These are phyloP conservation scores for Trichopoda pennipes DNA, from an alignment of 2,888 invertebrate species.

Conservation along the genomic window DNA sequence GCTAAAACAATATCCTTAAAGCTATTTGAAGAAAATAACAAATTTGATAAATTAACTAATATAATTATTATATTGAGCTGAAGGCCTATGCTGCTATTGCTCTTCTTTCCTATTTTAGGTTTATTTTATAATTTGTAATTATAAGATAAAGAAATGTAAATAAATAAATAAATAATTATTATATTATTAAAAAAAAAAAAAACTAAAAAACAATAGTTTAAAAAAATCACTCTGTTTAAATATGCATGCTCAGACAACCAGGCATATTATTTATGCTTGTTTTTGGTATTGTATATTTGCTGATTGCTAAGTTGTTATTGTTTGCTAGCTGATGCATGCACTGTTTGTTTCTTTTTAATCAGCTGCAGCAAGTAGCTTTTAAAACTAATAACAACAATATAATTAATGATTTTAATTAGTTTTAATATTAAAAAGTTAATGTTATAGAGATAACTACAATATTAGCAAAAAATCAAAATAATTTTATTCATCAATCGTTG, in stretches of 20 bases:
- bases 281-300: neutral
- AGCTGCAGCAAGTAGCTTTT: conserved; percentile 20
- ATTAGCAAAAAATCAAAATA: neutral
- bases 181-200: too few species aligned
- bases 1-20: too few species aligned
- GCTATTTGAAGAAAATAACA: too few species aligned
- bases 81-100: too few species aligned
- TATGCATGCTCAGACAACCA: conserved; percentile 40
- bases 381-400: conserved; percentile 18
- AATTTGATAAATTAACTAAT: too few species aligned
- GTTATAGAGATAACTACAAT: conserved; percentile 1
- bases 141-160: too few species aligned
- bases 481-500: neutral
- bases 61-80: too few species aligned
- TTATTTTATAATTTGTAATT: too few species aligned
- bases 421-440: conserved; percentile 21
- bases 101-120: too few species aligned
- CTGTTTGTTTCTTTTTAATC: conserved; percentile 17
- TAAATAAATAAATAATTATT: too few species aligned
- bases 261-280: neutral
- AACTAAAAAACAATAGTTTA: too few species aligned
- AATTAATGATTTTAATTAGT: conserved; percentile 33
- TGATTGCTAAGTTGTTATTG: conserved; percentile 6
- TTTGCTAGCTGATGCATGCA: conserved; percentile 36
- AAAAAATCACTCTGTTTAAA: neutral